phyloP scores from a whole-genome alignment of 2,797 vertebrate genomes.

The Betta splendens region DNA sequence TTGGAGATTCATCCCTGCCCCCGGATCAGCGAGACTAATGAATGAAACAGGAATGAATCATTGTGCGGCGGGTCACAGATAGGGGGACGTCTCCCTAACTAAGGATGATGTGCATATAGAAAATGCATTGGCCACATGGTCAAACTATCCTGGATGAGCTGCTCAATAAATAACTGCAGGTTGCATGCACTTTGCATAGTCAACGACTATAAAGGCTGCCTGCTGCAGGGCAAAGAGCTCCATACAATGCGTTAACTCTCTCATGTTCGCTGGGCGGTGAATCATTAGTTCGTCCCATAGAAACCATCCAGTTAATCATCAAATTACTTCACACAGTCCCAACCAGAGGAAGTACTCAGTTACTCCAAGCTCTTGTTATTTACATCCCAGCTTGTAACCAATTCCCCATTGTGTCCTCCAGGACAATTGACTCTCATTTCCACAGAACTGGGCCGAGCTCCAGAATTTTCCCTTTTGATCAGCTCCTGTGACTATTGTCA shows the following conservation, averaged over 20 bases:
- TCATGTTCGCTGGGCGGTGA: conserved; percentile 44
- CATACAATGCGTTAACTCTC: neutral
- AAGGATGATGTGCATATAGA: neutral
- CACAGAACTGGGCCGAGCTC: conserved; percentile 38
- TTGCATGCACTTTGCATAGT: too few species aligned
- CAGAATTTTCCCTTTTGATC: conserved; percentile 70
- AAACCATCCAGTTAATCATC: conserved; percentile 63
- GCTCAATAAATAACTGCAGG: too few species aligned
- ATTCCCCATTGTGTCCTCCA: conserved; percentile 35
- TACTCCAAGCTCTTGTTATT: conserved; percentile 38
- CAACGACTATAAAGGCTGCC: too few species aligned
- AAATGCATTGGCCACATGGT: too few species aligned
- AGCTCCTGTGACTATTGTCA: conserved; percentile 60
- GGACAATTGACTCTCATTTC: conserved; percentile 48
- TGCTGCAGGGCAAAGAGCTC: too few species aligned
- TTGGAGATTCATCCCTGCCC: conserved; percentile 33
- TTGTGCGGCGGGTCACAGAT: conserved; percentile 1
- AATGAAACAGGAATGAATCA: conserved; percentile 39
- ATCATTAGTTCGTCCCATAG: conserved; percentile 55
- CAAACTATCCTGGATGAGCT: too few species aligned
- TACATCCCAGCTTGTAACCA: conserved; percentile 54
- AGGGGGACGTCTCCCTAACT: conserved; percentile 2
- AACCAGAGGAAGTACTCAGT: conserved; percentile 21
- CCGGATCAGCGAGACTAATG: conserved; percentile 19
- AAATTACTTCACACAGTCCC: conserved; percentile 42